Conservation (phyloP, 2,113 vertebrate genomes). For the Eulemur rufifrons region DNA sequence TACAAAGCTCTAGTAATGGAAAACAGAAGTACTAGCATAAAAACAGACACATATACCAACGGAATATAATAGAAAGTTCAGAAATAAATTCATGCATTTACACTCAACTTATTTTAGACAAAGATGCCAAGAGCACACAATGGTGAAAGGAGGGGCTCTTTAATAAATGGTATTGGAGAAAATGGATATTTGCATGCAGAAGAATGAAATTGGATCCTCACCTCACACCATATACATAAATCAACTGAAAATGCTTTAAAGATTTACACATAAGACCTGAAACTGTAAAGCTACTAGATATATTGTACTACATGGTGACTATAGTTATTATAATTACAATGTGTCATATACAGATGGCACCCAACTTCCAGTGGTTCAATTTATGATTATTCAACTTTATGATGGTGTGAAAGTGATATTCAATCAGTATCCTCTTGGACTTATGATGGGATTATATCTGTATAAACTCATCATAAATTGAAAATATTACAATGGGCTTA, state of each 20-base stretch:
- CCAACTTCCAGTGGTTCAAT: neutral
- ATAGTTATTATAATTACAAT: neutral
- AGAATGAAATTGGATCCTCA: neutral
- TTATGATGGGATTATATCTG: neutral
- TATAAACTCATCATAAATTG: neutral
- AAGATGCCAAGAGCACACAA: neutral
- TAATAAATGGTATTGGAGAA: neutral
- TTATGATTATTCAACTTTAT: neutral
- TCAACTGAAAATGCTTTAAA: neutral
- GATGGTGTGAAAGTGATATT: neutral
- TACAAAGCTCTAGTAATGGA: neutral
- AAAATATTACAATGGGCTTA: neutral
- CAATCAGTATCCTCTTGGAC: neutral
- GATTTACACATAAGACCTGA: neutral
- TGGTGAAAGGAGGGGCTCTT: neutral
- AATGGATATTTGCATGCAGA: neutral
- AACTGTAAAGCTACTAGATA: neutral
- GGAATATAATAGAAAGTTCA: neutral
- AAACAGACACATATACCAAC: neutral
- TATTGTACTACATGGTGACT: neutral
- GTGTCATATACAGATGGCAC: neutral
- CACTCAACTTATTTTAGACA: neutral
- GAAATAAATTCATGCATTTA: neutral
- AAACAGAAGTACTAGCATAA: neutral
- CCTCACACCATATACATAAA: neutral